A percentile compares a stretch with the other conserved stretches of the same genome.
phyloP scores from a whole-genome alignment of 2,113 vertebrate genomes.

The Bolborhynchus lineola region DNA sequence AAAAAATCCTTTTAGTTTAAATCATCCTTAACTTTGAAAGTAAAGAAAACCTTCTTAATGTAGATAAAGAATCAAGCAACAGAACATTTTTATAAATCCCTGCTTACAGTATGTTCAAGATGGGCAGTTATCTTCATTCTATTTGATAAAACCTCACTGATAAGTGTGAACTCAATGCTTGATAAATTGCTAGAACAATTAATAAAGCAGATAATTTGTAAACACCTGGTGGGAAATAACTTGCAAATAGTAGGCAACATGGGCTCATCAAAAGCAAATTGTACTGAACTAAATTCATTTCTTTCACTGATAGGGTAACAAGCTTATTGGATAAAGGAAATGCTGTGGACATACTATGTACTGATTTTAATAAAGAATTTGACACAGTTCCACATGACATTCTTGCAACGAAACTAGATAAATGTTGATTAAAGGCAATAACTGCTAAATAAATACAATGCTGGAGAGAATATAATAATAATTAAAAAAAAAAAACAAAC shows the following conservation, averaged over 20 bases:
- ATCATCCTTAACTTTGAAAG: not conserved
- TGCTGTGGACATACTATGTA: not conserved
- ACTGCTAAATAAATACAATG: not conserved
- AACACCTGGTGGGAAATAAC: slow-evolving; percentile 40
- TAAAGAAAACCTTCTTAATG: not conserved
- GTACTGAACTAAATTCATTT: slow-evolving; percentile 67
- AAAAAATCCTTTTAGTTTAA: not conserved
- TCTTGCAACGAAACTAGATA: slow-evolving; percentile 9
- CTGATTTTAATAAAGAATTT: slow-evolving; percentile 57
- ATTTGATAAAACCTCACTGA: not conserved
- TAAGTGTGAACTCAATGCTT: not conserved
- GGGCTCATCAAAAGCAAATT: slow-evolving; percentile 61
- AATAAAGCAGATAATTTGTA: slow-evolving; percentile 32
- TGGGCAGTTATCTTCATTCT: not conserved
- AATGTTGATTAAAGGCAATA: slow-evolving; percentile 6
- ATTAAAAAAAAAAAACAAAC: no score
- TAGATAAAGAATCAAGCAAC: not conserved
- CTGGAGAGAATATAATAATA: not conserved
- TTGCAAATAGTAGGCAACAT: slow-evolving; percentile 29
- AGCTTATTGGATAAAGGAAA: slow-evolving; percentile 43
- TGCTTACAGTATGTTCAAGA: not conserved
- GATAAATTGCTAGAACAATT: slow-evolving; percentile 39
- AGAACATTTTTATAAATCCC: not conserved
- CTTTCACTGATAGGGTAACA: slow-evolving; percentile 48
- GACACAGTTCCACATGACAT: slow-evolving; percentile 34